A percentile compares a stretch with the other conserved stretches of the same genome.
Conservation (phyloP, 2,113 vertebrate genomes). For the Lipophrys pholis region DNA sequence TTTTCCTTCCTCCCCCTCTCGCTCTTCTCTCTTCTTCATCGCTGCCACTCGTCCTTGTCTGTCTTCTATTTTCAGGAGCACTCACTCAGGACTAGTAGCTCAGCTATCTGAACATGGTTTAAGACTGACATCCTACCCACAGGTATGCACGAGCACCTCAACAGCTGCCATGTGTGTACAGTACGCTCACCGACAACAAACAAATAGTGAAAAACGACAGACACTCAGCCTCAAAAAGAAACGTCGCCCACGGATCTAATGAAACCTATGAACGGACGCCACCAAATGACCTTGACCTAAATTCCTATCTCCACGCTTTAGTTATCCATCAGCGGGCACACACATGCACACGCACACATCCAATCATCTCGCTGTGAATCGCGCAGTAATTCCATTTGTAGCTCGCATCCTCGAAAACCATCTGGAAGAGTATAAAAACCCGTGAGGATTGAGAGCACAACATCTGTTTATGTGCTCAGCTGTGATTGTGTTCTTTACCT, state of each 20-base stretch:
- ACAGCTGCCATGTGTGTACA: background rate
- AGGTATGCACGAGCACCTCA: background rate
- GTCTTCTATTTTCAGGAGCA: conserved; percentile 75
- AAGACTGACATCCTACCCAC: too few species aligned
- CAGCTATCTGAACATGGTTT: conserved; percentile 10
- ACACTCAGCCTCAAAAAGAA: conserved; percentile 21
- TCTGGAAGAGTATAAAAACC: conserved; percentile 1
- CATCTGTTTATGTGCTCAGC: conserved; percentile 51
- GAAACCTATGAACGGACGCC: conserved; percentile 64
- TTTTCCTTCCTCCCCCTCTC: background rate
- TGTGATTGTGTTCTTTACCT: conserved; percentile 3
- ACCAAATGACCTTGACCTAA: conserved; percentile 61
- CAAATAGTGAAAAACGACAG: too few species aligned
- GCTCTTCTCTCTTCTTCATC: conserved; percentile 32
- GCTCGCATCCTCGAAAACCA: conserved; percentile 34
- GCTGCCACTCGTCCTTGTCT: conserved; percentile 28
- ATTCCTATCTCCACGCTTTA: conserved; percentile 53
- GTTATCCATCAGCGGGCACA: conserved; percentile 30
- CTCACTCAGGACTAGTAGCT: conserved; percentile 67
- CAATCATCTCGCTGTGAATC: conserved; percentile 45
- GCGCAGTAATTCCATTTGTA: conserved; percentile 61
- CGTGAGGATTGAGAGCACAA: conserved; percentile 36
- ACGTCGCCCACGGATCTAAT: conserved; percentile 47
- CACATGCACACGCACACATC: conserved; percentile 17
- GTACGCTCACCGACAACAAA: too few species aligned